Base-by-base conservation (phyloP, 2,113 vertebrate genomes). In the Brachypteracias leptosomus region DNA sequence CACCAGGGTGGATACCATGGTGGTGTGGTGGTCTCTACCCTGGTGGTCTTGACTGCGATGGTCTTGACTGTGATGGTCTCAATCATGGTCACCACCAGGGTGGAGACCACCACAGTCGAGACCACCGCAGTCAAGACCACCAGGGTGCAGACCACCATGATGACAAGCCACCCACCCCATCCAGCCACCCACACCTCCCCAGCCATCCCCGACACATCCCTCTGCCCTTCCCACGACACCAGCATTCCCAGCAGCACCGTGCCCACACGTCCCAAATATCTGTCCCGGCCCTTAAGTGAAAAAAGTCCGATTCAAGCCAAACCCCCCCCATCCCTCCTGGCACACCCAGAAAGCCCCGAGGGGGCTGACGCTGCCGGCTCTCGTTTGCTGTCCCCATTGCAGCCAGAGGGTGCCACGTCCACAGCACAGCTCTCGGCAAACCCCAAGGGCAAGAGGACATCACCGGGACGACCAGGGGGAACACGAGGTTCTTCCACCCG, bases 171-270 rank as follows among this genome's bases (percentile, higher is more conserved):
- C 35, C 13, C 36, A 21, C 36, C 20, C 40, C 6, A 31, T 33
- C 63, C 1, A 6, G 22, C 40, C 49, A 55, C 51, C 28, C 61
- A 36, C 3, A 0, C 40, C 31, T 28, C 36, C 19, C 17, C 20
- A 6, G 7, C 36, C 76, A 46, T 19, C 22, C 33, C 68, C 8
- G 2, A 26, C 7, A 9, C 65, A 79, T 33, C 54, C 33, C 71
- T 38, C 57, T 68, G 33, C 52, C 35, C 49, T 76, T 12, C 42
- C 54, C 35, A 3, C 0, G 2, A 6, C 0, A 0, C 15, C 24
- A 1, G 25, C 58, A 14, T 35, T 61, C 49, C 87, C 10, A 2
- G n/a, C n/a, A 68, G 33, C 47, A n/a, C 70, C 13, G 15, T 15
- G 44, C 18, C 35, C 33, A 6, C 0, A 0, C 33, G 65, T 65